phyloP scores from a whole-genome alignment of 2,888 invertebrate species.

The Pomacea canaliculata region DNA sequence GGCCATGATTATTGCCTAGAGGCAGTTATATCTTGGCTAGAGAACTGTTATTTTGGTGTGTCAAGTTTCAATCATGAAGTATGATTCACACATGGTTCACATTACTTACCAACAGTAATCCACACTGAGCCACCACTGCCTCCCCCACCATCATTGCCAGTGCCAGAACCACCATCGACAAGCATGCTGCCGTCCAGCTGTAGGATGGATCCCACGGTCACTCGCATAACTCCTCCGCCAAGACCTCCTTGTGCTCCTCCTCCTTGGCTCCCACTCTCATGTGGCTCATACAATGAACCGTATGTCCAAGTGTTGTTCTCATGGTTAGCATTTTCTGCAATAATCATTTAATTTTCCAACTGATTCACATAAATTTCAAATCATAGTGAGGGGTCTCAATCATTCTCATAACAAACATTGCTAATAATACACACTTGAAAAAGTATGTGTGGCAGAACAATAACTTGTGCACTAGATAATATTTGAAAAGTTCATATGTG shows the following conservation, averaged over 20 bases:
- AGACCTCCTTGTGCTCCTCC: conserved; percentile 39
- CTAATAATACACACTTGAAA: too few species aligned
- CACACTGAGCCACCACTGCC: conserved; percentile 55
- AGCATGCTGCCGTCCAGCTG: conserved; percentile 47
- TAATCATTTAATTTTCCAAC: not conserved
- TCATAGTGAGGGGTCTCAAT: too few species aligned
- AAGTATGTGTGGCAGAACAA: too few species aligned
- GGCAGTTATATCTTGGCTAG: too few species aligned
- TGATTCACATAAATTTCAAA: not conserved
- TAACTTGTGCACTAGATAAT: too few species aligned
- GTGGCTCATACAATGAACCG: conserved; percentile 50
- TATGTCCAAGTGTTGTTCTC: conserved; percentile 33
- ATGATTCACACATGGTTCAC: too few species aligned
- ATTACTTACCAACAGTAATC: conserved; percentile 45
- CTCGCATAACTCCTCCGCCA: conserved; percentile 48
- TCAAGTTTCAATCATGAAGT: too few species aligned
- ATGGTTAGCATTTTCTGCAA: conserved; percentile 9
- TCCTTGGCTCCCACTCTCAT: conserved; percentile 43
- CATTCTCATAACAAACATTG: not conserved
- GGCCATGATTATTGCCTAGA: too few species aligned
- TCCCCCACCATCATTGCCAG: conserved; percentile 33
- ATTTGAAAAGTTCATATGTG: too few species aligned
- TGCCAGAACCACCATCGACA: conserved; percentile 47
- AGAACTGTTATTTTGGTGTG: too few species aligned
- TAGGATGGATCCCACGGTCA: conserved; percentile 48